Base-by-base conservation (phyloP, 1,140 invertebrate genomes). In the Aleiodes sp. region DNA sequence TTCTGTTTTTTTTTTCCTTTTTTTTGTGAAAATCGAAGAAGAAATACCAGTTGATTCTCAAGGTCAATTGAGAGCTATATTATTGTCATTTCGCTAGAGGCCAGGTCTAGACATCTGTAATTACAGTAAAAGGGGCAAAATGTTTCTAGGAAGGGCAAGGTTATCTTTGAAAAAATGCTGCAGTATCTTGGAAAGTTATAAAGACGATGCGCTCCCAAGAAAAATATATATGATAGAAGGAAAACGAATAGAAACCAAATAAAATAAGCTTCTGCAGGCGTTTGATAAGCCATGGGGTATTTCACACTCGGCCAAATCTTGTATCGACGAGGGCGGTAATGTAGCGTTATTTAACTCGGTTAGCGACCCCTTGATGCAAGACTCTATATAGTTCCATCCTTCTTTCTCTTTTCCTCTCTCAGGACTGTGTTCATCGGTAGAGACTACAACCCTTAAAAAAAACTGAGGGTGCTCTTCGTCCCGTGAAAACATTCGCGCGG, bases 291-390 rank as follows among this genome's bases (percentile, higher is more conserved):
- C 78, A 63, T 62, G 80, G 79, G 78, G 82, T 84, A 86, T 86
- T 86, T 86, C 83, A 86, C 85, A 86, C 84, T 85, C 79, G 82
- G 82, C 78, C 84, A 83, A 70, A 56, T 74, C 74, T 77, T 76
- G 78, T 81, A 79, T 77, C 76, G 75, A 46, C 41, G 65, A 79
- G 78, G 78, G 80, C 80, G 83, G 76, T 79, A 79, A 84, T 82
- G 80, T 84, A 82, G 80, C 81, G 82, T 86, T 86, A 86, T 86
- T 86, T 85, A 85, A 85, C 83, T 85, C 77, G 78, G 81, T 86
- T 85, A 84, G 74, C 68, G 66, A 73, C 65, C 63, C 76, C 68
- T 62, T 46, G 9, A 7, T 8, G 9, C 39, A 56, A 16, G 29
- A 29, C 43, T 28, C n/a, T 52, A 43, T n/a, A 43, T 16, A 12